Evolutionary conservation across 1,140 invertebrate genomes (phyloP).

Genomic region (Ctenoplectra terminalis): DNA sequence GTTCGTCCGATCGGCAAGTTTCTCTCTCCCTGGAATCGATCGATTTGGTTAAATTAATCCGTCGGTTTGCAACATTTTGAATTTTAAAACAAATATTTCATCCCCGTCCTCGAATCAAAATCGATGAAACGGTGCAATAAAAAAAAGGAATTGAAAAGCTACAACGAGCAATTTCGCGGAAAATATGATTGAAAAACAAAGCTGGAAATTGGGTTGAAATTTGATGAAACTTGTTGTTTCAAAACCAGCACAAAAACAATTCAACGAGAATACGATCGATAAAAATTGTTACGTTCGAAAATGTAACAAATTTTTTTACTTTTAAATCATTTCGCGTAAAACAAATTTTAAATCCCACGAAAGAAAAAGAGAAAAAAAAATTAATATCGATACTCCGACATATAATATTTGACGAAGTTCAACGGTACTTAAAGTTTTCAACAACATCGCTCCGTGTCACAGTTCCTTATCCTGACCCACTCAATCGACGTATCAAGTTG

Average conservation of each 20-base stretch:
- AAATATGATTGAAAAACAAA: not conserved
- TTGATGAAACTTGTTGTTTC: too few species aligned
- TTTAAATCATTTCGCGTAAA: not conserved
- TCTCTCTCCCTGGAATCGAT: not conserved
- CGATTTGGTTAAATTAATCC: not conserved
- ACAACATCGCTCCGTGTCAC: too few species aligned
- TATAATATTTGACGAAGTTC: too few species aligned
- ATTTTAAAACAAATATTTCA: not conserved
- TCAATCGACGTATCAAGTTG: constrained; percentile 72
- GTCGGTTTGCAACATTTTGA: too few species aligned
- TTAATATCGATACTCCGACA: too few species aligned
- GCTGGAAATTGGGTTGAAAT: constrained; percentile 1
- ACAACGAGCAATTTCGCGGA: not conserved
- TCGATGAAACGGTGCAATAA: not conserved
- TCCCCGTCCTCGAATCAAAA: too few species aligned
- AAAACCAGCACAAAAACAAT: not conserved
- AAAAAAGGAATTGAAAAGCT: not conserved
- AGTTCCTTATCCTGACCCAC: too few species aligned
- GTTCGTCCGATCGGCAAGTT: not conserved
- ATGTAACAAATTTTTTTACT: not conserved
- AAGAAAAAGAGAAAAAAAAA: too few species aligned
- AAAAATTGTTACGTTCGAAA: not conserved
- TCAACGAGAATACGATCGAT: not conserved
- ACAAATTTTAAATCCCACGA: not conserved
- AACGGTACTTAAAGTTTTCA: too few species aligned